A percentile compares a stretch with the other conserved stretches of the same genome.
Conservation (phyloP, 1,140 invertebrate species). For the Megalopta genalis region DNA sequence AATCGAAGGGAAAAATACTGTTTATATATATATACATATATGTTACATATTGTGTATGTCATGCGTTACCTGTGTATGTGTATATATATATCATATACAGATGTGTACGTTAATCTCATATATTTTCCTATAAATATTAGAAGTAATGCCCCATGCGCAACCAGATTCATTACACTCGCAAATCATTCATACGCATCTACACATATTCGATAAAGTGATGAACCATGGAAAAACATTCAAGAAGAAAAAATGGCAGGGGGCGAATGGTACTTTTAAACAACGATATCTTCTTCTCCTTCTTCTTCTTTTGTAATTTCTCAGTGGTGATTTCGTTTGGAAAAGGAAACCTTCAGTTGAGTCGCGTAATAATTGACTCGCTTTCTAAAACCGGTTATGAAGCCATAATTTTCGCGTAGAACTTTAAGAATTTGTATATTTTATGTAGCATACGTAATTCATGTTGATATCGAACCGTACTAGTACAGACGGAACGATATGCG, state of each 20-base stretch:
- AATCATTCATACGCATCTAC: constrained; percentile 4
- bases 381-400: constrained; percentile 18
- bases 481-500: constrained; percentile 5
- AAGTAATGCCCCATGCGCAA: constrained; percentile 30
- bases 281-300: constrained; percentile 2
- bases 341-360: not conserved
- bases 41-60: constrained; percentile 27
- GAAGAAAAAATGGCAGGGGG: constrained; percentile 35
- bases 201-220: constrained; percentile 1
- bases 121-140: constrained; percentile 50
- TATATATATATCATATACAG: constrained; percentile 48
- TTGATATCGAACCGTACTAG: not conserved
- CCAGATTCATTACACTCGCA: not conserved
- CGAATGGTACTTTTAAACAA: constrained; percentile 49
- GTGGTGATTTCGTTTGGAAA: not conserved
- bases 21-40: constrained; percentile 23
- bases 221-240: not conserved
- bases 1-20: constrained; percentile 34
- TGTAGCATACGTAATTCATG: constrained; percentile 29
- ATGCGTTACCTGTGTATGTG: constrained; percentile 58
- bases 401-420: constrained; percentile 27
- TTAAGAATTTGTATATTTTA: constrained; percentile 47
- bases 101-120: constrained; percentile 36
- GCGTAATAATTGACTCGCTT: not conserved
- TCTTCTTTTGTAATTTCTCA: constrained; percentile 11